Conservation (phyloP, 2,888 invertebrate species). For the Mycalesis mineus region DNA sequence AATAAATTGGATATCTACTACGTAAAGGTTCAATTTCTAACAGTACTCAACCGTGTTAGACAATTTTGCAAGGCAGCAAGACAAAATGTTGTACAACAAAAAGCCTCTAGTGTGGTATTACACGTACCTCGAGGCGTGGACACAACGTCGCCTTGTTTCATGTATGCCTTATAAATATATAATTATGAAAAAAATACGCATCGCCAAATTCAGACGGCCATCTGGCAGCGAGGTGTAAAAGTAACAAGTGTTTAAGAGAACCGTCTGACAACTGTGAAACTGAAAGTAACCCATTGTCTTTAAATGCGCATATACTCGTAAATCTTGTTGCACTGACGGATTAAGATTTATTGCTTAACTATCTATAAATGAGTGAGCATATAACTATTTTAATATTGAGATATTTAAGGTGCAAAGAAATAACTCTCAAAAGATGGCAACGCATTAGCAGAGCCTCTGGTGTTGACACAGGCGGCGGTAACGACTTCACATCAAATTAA, state of each 20-base stretch:
- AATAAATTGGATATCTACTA: no score
- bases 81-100: neutral
- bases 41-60: no score
- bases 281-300: constrained; percentile 2
- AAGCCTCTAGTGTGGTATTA: neutral
- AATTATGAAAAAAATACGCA: constrained; percentile 13
- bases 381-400: no score
- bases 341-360: neutral
- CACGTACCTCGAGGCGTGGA: constrained; percentile 5
- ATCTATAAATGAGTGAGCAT: neutral
- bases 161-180: constrained; percentile 17
- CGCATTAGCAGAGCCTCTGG: no score
- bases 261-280: constrained; percentile 5
- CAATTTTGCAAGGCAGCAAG: neutral
- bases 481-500: no score
- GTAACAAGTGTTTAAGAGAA: constrained; percentile 13
- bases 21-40: no score
- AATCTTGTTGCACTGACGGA: neutral
- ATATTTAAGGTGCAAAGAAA: no score
- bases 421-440: no score
- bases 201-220: constrained; percentile 11
- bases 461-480: no score
- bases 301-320: neutral
- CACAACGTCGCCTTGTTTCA: constrained; percentile 11
- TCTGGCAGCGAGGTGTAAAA: constrained; percentile 16